Conservation (phyloP, 2,888 invertebrate genomes). For the Blera fallax region DNA sequence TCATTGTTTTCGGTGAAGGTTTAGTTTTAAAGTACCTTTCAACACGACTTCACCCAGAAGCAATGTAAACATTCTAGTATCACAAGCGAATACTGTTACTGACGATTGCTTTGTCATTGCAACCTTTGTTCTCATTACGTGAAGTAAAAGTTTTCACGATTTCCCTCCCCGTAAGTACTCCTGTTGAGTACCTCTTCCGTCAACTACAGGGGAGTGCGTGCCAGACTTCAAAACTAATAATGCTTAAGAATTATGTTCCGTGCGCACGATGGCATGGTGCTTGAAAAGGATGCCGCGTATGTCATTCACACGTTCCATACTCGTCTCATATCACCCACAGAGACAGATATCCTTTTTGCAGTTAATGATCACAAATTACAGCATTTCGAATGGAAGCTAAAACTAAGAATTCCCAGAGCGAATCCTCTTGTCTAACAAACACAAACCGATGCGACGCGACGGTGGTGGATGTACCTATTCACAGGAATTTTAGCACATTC, state of each 20-base stretch:
- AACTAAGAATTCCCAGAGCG: slow-evolving; percentile 30
- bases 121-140: not conserved
- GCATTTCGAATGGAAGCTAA: slow-evolving; percentile 11
- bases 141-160: not conserved
- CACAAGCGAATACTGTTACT: not conserved
- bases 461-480: not conserved
- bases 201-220: not conserved
- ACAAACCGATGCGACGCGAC: not conserved
- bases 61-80: not conserved
- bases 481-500: slow-evolving; percentile 48
- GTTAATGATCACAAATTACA: slow-evolving; percentile 47
- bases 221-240: not conserved
- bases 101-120: not conserved
- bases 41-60: not conserved
- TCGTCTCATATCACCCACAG: not conserved
- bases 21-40: not conserved
- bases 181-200: not conserved
- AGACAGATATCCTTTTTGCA: slow-evolving; percentile 34
- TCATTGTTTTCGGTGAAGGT: not conserved
- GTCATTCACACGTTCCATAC: slow-evolving; percentile 27
- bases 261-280: not conserved
- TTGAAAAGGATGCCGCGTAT: not conserved
- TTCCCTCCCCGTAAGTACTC: not conserved
- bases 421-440: slow-evolving; percentile 40
- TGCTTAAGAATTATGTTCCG: slow-evolving; percentile 3